Evolutionary conservation across 53 echinoderm and acorn worm genomes (phyloP).

Genomic region (Apostichopus leukothele): DNA sequence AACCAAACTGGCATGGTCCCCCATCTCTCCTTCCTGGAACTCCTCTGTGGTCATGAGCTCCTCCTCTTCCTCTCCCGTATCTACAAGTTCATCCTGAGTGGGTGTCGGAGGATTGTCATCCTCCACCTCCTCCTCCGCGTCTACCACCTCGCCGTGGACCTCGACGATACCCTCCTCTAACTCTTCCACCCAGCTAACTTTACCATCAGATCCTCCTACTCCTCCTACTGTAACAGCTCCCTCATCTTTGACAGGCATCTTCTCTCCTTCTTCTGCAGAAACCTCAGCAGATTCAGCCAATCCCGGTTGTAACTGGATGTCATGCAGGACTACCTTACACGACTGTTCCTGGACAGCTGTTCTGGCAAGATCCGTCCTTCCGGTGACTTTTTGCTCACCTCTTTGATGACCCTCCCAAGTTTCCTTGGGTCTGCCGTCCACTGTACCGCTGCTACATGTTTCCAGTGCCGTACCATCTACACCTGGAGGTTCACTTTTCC

Average conservation of each 20-base stretch:
- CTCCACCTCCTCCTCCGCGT: neutral
- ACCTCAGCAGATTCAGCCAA: neutral
- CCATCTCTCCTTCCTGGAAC: neutral
- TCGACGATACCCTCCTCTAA: neutral
- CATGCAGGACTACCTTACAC: conserved; percentile 22
- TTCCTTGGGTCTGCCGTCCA: neutral
- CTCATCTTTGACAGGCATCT: neutral
- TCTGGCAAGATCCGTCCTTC: neutral
- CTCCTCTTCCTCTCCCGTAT: conserved; percentile 26
- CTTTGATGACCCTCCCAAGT: neutral
- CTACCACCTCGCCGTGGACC: neutral
- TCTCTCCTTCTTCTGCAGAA: neutral
- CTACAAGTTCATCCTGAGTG: conserved; percentile 77
- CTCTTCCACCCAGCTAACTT: conserved; percentile 26
- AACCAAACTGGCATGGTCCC: neutral
- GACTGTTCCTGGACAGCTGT: conserved; percentile 2
- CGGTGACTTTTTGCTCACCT: neutral
- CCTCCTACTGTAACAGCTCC: neutral
- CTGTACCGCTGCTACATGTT: neutral
- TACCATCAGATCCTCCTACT: neutral
- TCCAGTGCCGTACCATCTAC: neutral
- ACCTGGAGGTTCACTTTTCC: neutral
- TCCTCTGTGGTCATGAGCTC: neutral
- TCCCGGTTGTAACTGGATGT: conserved; percentile 5
- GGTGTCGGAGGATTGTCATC: conserved; percentile 76